Base-by-base conservation (phyloP, 2,888 invertebrate species). In the Acrocyrtus sp. region DNA sequence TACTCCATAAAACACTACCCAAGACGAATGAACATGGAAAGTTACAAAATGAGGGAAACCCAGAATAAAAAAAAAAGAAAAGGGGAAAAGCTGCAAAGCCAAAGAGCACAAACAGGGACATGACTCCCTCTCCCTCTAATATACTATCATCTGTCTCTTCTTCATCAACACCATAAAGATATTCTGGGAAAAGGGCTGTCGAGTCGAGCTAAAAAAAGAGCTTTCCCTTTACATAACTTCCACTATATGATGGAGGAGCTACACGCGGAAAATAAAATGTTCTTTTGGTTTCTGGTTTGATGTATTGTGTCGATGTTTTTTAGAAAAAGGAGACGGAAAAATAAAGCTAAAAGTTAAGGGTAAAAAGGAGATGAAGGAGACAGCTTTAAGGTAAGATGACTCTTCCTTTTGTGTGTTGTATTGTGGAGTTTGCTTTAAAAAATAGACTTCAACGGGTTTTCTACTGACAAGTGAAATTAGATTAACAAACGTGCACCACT, bases 381-480 rank as follows among this genome's bases (percentile, higher is more conserved):
- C 53, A 61, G 62, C 39, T 17, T n/a, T n/a, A n/a, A n/a, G n/a
- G n/a, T n/a, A n/a, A n/a, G n/a, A n/a, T n/a, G n/a, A n/a, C n/a
- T n/a, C n/a, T n/a, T n/a, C n/a, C n/a, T n/a, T n/a, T n/a, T n/a
- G n/a, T n/a, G n/a, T n/a, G n/a, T n/a, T n/a, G n/a, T n/a, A n/a
- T n/a, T n/a, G n/a, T n/a, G n/a, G n/a, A n/a, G n/a, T n/a, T n/a
- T n/a, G n/a, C n/a, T n/a, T n/a, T n/a, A n/a, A n/a, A n/a, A n/a
- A n/a, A n/a, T n/a, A n/a, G 62, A 62, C 62, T 60, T 61, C 34
- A 17, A 50, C 60, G 21, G 57, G 62, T 45, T 60, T 51, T n/a
- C n/a, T 62, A 75, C 74, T 78, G 80, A 78, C 77, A 80, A 80
- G 75, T 78, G 77, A 78, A 80, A 80, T 80, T 78, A 80, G 80